A percentile compares a stretch with the other conserved stretches of the same genome.
These are phyloP conservation scores for Lissocephala sabroskyi DNA, from an alignment of 2,888 invertebrate species.

Conservation along the genomic window DNA sequence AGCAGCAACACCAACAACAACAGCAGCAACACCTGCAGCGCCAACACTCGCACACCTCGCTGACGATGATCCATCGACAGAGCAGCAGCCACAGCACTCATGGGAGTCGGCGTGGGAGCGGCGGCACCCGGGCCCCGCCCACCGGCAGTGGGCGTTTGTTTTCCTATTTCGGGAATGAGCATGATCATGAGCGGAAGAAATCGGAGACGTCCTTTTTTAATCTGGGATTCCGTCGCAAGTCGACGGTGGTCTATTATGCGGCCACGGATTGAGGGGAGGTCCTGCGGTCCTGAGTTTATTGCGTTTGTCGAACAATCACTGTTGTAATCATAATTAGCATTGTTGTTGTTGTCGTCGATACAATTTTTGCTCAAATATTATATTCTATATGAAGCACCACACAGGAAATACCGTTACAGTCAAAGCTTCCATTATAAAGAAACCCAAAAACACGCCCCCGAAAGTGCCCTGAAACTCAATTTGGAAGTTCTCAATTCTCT, in stretches of 20 bases:
- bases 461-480: conserved; percentile 21
- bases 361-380: neutral
- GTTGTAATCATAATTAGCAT: neutral
- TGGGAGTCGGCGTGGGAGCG: conserved; percentile 40
- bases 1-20: conserved; percentile 40
- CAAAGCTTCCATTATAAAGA: neutral
- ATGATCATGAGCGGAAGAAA: conserved; percentile 70
- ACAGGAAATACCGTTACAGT: too few species aligned
- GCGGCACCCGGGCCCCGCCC: conserved; percentile 49
- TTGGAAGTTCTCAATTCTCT: conserved; percentile 19
- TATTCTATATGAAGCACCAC: too few species aligned
- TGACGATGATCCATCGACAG: conserved; percentile 54
- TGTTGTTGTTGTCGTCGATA: conserved; percentile 38
- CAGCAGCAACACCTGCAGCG: conserved; percentile 49
- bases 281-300: conserved; percentile 9
- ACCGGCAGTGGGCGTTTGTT: conserved; percentile 66
- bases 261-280: conserved; percentile 58
- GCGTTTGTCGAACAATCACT: conserved; percentile 4
- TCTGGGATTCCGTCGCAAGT: conserved; percentile 71
- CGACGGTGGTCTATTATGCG: conserved; percentile 70
- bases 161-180: conserved; percentile 71
- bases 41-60: conserved; percentile 57
- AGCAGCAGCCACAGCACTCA: conserved; percentile 58
- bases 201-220: conserved; percentile 72
- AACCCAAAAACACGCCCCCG: neutral